Base-by-base conservation (phyloP, 2,113 vertebrate species). In the Verasper variegatus region DNA sequence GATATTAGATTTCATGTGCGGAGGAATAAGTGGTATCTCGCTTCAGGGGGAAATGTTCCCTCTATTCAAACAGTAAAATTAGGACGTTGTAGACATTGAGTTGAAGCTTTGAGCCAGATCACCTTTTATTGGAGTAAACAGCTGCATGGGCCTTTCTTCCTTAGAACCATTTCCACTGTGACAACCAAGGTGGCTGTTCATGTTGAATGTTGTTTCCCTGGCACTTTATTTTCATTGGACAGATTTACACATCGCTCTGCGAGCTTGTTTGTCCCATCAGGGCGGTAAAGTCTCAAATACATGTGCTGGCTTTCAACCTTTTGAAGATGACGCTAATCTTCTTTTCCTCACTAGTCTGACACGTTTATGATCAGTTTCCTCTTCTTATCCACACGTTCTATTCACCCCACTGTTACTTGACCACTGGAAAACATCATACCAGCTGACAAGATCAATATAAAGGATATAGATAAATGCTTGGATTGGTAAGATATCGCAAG, bases 1-100 rank as follows among this genome's bases (percentile, higher is more conserved):
- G 60, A 83, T 81, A 86, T 89, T 90, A 83, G 59, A 85, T 89
- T 92, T 88, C 85, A 85, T 64, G 81, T 68, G 73, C 81, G 23
- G 74, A 51, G 60, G 66, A 84, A 76, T 66, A 86, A 83, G 73
- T 76, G 68, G 56, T 52, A 69, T 85, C 62, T 82, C 26, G 76
- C 70, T 83, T 80, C 58, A 47, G 76, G 58, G 64, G 52, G 62
- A 64, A 61, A 40, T 2, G 2, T 54, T 71, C 68, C 31, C 59
- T 80, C n/a, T 60, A 65, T 81, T 75, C 27, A 54, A 54, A 80
- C 23, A 61, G 45, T n/a, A 7, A 67, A 68, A 84, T 66, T 75
- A 20, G 47, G 59, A 84, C 20, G 37, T 58, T 63, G 63, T 2
- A 13, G 23, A 26, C 75, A 63, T 74, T 65, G 70, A 59, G 52